phyloP scores from a whole-genome alignment of 2,888 invertebrate species.

The Mythimna vitellina region DNA sequence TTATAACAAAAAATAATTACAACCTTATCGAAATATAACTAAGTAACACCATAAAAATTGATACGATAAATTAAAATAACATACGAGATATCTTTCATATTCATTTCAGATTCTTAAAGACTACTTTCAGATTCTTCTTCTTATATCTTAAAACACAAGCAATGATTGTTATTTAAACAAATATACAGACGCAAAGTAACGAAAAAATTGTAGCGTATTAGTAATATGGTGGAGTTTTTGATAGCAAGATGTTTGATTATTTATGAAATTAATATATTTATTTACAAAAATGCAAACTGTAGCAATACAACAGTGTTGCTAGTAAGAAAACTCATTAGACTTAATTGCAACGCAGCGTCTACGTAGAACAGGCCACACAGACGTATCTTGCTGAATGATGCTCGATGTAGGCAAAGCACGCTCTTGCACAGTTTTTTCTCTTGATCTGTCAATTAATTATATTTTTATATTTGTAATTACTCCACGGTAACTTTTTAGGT shows the following conservation, averaged over 20 bases:
- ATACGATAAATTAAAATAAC: neutral
- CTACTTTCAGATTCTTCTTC: too few relatives aligned
- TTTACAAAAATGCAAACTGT: neutral
- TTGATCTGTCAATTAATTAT: neutral
- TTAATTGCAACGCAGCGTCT: neutral
- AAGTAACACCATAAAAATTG: too few relatives aligned
- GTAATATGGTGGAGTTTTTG: neutral
- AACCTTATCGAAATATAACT: too few relatives aligned
- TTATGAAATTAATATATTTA: neutral
- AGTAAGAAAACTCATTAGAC: neutral
- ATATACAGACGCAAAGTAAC: too few relatives aligned
- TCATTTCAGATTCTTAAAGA: too few relatives aligned
- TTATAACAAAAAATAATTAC: too few relatives aligned
- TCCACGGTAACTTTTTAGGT: neutral
- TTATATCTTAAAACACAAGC: neutral
- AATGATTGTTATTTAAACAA: neutral
- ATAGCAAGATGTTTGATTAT: neutral
- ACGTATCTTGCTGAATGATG: slow-evolving; percentile 2
- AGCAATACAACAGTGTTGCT: neutral
- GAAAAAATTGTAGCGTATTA: neutral
- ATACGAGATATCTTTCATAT: neutral
- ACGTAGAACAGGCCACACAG: neutral
- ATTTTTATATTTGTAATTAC: neutral
- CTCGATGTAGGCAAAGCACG: neutral
- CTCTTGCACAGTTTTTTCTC: neutral